These are phyloP conservation scores for Sebastes matsubarae DNA, from an alignment of 2,797 vertebrate species.

Conservation along the genomic window DNA sequence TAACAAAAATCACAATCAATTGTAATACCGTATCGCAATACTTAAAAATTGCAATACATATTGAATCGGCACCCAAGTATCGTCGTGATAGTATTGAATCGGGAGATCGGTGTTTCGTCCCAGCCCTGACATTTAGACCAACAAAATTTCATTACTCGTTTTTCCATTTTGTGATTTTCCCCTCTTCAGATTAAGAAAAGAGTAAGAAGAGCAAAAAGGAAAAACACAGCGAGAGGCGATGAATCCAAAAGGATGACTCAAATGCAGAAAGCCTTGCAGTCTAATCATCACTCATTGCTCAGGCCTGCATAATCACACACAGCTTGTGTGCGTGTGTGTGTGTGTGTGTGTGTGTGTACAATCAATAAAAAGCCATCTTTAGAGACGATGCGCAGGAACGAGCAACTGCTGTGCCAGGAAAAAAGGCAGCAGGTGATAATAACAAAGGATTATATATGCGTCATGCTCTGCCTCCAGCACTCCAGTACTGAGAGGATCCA, in stretches of 20 bases:
- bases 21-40: too few species aligned
- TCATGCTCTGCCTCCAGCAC: conserved; percentile 13
- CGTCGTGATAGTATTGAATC: too few species aligned
- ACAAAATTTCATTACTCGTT: too few species aligned
- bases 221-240: not conserved
- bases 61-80: too few species aligned
- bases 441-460: conserved; percentile 32
- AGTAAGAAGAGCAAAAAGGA: not conserved
- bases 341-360: not conserved
- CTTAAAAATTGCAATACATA: too few species aligned
- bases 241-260: not conserved
- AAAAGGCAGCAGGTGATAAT: conserved; percentile 25
- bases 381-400: not conserved
- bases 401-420: conserved; percentile 21
- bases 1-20: too few species aligned
- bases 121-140: too few species aligned
- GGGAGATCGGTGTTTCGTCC: too few species aligned
- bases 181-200: not conserved
- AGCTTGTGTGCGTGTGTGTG: conserved; percentile 16
- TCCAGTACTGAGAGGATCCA: not conserved
- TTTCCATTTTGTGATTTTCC: too few species aligned
- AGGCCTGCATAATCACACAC: conserved; percentile 9
- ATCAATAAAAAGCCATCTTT: conserved; percentile 27
- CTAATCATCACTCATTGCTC: conserved; percentile 14
- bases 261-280: not conserved